phyloP scores from a whole-genome alignment of 2,113 vertebrate species.

The Alces alces region DNA sequence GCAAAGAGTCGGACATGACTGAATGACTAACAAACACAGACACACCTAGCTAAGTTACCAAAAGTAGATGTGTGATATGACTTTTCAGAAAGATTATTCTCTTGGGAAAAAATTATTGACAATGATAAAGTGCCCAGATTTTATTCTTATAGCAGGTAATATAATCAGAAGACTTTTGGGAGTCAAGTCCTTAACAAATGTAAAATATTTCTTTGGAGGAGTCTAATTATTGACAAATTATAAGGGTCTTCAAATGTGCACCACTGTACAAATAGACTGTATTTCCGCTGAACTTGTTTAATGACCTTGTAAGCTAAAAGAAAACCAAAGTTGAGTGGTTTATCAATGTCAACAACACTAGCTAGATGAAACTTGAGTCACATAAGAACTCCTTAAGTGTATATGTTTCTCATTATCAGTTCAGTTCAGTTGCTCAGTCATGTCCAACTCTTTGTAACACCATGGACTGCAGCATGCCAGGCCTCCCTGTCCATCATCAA shows the following conservation, averaged over 20 bases:
- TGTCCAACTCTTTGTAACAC: neutral
- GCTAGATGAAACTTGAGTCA: slow-evolving; percentile 75
- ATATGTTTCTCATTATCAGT: slow-evolving; percentile 76
- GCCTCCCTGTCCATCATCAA: neutral
- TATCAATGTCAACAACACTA: slow-evolving; percentile 76
- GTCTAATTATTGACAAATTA: slow-evolving; percentile 65
- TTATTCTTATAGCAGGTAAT: slow-evolving; percentile 14
- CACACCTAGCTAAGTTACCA: neutral
- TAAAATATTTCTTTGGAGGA: slow-evolving; percentile 40
- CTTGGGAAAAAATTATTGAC: slow-evolving; percentile 12
- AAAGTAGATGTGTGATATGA: slow-evolving; percentile 24
- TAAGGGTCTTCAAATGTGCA: slow-evolving; percentile 45
- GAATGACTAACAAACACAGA: neutral
- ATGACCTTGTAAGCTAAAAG: slow-evolving; percentile 65
- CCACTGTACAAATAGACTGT: slow-evolving; percentile 42
- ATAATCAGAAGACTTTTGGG: slow-evolving; percentile 20
- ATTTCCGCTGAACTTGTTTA: slow-evolving; percentile 69
- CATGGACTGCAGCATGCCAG: neutral
- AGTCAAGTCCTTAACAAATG: slow-evolving; percentile 44
- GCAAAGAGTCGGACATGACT: neutral
- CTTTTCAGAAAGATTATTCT: slow-evolving; percentile 51
- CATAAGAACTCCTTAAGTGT: slow-evolving; percentile 57
- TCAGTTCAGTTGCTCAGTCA: neutral
- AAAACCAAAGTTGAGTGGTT: slow-evolving; percentile 70
- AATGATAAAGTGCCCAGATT: slow-evolving; percentile 49